Percentiles rank a stretch among this genome's conserved stretches.
Conservation (phyloP, 2,113 vertebrate genomes). For the Petrocephalus zakoni region DNA sequence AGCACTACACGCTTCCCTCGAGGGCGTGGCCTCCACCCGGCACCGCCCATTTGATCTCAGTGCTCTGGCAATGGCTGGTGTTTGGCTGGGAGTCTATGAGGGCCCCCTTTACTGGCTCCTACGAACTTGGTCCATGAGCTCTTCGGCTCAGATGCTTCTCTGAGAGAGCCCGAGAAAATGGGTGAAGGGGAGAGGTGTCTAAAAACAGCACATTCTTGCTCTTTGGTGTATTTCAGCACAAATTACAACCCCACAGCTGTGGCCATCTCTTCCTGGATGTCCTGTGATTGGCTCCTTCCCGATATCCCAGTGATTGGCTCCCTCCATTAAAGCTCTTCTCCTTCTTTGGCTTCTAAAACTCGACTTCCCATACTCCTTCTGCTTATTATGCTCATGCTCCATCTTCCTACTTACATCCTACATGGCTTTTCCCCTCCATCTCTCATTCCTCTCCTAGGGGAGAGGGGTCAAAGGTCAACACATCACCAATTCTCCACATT, state of each 20-base stretch:
- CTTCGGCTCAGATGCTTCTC: neutral
- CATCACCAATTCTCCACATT: neutral
- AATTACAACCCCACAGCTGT: neutral
- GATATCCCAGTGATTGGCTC: neutral
- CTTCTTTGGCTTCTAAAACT: conserved; percentile 18
- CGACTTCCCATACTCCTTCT: neutral
- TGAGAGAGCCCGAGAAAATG: neutral
- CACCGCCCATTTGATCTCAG: neutral
- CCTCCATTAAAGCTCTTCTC: conserved; percentile 17
- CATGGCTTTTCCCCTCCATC: neutral
- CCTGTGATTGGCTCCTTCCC: neutral
- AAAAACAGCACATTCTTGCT: neutral
- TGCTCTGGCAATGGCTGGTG: neutral
- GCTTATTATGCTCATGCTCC: neutral
- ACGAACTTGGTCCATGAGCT: neutral
- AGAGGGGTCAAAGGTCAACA: neutral
- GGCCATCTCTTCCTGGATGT: neutral
- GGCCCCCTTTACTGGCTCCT: neutral
- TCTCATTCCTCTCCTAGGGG: neutral
- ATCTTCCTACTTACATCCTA: neutral
- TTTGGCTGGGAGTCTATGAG: neutral
- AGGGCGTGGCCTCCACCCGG: neutral
- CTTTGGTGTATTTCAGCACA: conserved; percentile 15
- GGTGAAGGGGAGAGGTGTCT: neutral
- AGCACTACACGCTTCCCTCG: neutral